Base-by-base conservation (phyloP, 2,888 invertebrate species). In the Strigamia crassipes region DNA sequence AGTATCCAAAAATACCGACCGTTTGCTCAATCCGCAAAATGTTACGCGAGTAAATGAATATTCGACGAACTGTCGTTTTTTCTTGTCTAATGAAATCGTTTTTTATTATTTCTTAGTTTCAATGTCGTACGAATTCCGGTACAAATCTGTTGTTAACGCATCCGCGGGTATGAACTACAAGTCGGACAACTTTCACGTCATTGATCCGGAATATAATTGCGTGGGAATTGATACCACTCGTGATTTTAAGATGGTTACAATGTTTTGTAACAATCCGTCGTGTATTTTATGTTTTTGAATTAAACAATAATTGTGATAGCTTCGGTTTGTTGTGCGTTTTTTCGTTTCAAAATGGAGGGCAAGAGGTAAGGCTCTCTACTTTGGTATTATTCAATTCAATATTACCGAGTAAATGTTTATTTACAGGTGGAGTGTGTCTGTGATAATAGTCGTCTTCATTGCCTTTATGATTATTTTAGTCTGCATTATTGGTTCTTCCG, bases 131-230 rank as follows among this genome's bases (percentile, higher is more conserved):
- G 21, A 66, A 21, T 66, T 21, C 8, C 13, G 5, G 21, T 66
- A 66, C 21, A 23, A 66, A 66, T 66, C 61, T 5, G 23, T 66
- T 1, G 12, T 66, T 15, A 66, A 66, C 23, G 13, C 61, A 18
- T 66, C 61, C 12, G 18, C 5, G 21, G 2, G 1, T 12, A 66
- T 66, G 61, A 12, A 15, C 6, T 66, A 66, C 61, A 66, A 66
- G 18, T 66, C 61, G 9, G 18, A n/a, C 4, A 21, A 21, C 23
- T 66, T 66, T 66, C 8, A 12, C 12, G 61, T 66, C 1, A 66
- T 66, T 12, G 61, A 66, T 66, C 61, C 61, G 18, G 61, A 66
- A 21, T 66, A 66, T 66, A 66, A 66, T 66, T 66, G 61, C 23
- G 6, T 66, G 61, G 61, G 61, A 12, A 21, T 66, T 6, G 61